Evolutionary conservation across 2,113 vertebrate species (phyloP), one percentile per base, ranked within the genome.

Genomic region (Colius striatus): DNA sequence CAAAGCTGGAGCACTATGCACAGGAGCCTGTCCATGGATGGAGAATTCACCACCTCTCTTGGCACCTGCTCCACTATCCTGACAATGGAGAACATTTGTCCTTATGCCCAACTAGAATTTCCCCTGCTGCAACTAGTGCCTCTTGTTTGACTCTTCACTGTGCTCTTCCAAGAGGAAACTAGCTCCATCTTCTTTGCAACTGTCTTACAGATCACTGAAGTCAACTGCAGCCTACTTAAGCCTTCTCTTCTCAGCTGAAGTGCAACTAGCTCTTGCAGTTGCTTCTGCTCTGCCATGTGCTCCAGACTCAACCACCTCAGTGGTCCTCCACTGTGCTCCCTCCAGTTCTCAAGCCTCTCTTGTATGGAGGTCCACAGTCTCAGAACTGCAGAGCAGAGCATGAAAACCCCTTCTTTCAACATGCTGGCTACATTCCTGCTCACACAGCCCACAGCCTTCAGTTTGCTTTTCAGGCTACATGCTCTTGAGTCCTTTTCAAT

Each of bases 291-390:
- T 0, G 7, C 3, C 6, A 29, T 0, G 1, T 13, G 13, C 36
- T 83, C n/a, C 72, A 66, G 51, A 48, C 8, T 4, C 32, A 84
- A 29, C 4, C 13, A 47, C 16, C 41, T 34, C 3, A 1, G 13
- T 3, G 6, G 18, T 30, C 60, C 47, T 75, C 0, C 0, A 2
- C 45, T 43, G 4, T 4, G 19, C 21, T 72, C 16, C 48, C 38
- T 76, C 9, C 41, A 43, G 43, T 20, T 63, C 30, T 45, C 57
- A 23, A 8, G 34, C 41, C 32, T 19, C 62, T 25, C 36, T 43
- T 58, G 22, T 25, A 63, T 5, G 16, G 22, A 29, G 29, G 11
- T 41, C 19, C 13, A 43, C 18, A 41, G 57, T 11, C 18, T 75
- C 57, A 55, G 38, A 48, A 90, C 19, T 0, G 1, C 48, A 60